phyloP scores from a whole-genome alignment of 1,140 invertebrate genomes.

The Antheraea mylitta region DNA sequence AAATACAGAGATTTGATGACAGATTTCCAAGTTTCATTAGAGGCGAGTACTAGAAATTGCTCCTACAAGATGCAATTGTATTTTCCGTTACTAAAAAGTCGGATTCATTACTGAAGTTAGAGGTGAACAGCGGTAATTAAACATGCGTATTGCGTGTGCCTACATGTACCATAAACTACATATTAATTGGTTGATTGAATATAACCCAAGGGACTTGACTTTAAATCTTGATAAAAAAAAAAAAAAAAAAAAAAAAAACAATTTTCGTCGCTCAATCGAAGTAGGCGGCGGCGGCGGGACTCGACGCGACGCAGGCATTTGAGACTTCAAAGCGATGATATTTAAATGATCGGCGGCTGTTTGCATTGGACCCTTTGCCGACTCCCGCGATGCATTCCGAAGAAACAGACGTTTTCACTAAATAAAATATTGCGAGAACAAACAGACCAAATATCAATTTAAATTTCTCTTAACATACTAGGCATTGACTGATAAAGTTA shows the following conservation, averaged over 20 bases:
- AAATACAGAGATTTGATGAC: no score
- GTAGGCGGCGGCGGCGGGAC: background rate
- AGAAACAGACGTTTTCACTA: background rate
- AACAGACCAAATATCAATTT: background rate
- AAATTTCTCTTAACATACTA: background rate
- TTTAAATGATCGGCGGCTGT: conserved; percentile 42
- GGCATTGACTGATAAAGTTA: background rate
- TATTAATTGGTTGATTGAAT: background rate
- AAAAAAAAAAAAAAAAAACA: conserved; percentile 28
- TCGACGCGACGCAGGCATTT: conserved; percentile 21
- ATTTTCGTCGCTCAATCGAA: conserved; percentile 45
- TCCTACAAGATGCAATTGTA: no score
- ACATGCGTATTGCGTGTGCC: no score
- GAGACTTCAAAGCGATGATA: conserved; percentile 46
- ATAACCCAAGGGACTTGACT: background rate
- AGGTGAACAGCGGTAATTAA: no score
- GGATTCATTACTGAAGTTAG: no score
- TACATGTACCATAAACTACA: no score
- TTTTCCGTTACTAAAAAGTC: no score
- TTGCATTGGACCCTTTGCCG: conserved; percentile 25
- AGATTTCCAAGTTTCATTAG: no score
- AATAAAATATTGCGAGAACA: background rate
- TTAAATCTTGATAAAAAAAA: no score
- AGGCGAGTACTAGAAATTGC: no score
- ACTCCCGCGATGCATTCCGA: conserved; percentile 23